These are phyloP conservation scores for Moxostoma hubbsi DNA, from an alignment of 2,797 vertebrate genomes.

Conservation along the genomic window DNA sequence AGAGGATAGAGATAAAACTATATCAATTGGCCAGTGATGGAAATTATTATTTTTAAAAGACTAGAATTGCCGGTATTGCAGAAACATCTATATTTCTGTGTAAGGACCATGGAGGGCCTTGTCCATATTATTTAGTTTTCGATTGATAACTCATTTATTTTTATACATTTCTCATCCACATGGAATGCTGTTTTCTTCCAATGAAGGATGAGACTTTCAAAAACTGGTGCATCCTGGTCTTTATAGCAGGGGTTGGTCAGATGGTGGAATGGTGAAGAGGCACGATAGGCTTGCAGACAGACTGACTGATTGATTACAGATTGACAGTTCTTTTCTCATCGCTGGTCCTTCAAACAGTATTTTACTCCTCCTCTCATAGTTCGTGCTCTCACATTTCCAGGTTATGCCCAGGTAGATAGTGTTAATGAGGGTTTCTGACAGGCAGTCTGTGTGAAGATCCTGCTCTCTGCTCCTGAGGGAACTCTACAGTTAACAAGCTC, in stretches of 20 bases:
- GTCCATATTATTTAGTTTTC: too few species aligned
- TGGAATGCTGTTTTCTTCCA: too few species aligned
- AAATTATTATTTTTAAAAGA: too few species aligned
- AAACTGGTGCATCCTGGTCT: too few species aligned
- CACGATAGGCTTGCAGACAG: constrained; percentile 1
- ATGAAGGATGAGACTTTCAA: too few species aligned
- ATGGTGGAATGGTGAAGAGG: constrained; percentile 6
- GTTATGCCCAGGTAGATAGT: constrained; percentile 36
- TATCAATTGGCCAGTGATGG: constrained; percentile 17
- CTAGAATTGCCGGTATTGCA: too few species aligned
- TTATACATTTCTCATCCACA: too few species aligned
- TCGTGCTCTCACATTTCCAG: constrained; percentile 1
- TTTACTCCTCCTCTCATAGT: constrained; percentile 13
- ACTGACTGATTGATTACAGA: not conserved
- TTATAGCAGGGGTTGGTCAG: too few species aligned
- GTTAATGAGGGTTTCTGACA: constrained; percentile 50
- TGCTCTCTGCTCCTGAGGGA: constrained; percentile 34
- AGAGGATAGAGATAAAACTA: constrained; percentile 41
- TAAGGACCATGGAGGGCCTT: too few species aligned
- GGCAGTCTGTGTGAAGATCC: constrained; percentile 41
- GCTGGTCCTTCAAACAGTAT: constrained; percentile 6
- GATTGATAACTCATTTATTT: too few species aligned
- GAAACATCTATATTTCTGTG: too few species aligned
- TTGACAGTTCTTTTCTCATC: not conserved
- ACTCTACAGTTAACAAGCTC: constrained; percentile 45